phyloP scores from a whole-genome alignment of 2,888 invertebrate species.

The Drosophila hamatofila region DNA sequence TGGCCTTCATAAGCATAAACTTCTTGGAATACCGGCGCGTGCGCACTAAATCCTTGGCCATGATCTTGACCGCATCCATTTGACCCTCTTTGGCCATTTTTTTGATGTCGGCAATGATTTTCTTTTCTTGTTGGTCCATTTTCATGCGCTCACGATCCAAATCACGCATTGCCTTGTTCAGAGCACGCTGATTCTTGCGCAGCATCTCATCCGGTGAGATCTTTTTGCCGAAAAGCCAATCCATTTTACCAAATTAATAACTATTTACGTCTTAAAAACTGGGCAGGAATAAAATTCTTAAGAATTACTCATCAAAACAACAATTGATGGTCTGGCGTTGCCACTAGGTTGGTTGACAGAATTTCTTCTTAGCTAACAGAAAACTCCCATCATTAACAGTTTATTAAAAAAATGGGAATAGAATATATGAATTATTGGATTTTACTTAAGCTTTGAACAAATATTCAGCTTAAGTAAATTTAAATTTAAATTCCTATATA shows the following conservation, averaged over 20 bases:
- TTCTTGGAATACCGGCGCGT: slow-evolving; percentile 98
- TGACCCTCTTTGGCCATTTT: slow-evolving; percentile 99
- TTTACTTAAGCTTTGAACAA: not conserved
- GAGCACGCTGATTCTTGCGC: slow-evolving; percentile 98
- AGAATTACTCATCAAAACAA: slow-evolving; percentile 63
- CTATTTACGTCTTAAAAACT: slow-evolving; percentile 44
- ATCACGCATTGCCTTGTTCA: slow-evolving; percentile 99
- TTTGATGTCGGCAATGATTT: slow-evolving; percentile 98
- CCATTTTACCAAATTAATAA: slow-evolving; percentile 87
- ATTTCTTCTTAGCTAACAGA: slow-evolving; percentile 18
- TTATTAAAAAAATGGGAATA: too few relatives aligned
- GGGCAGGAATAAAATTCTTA: slow-evolving; percentile 34
- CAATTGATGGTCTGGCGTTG: slow-evolving; percentile 34
- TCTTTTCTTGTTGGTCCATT: slow-evolving; percentile 99
- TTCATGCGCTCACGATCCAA: slow-evolving; percentile 96
- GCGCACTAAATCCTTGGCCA: slow-evolving; percentile 99
- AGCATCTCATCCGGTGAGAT: slow-evolving; percentile 99
- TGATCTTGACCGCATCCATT: slow-evolving; percentile 99
- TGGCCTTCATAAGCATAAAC: slow-evolving; percentile 99
- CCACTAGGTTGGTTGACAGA: slow-evolving; percentile 34
- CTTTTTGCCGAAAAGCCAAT: slow-evolving; percentile 98
- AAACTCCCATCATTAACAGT: slow-evolving; percentile 1
- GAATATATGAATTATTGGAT: not conserved
- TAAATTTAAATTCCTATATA: too few relatives aligned
- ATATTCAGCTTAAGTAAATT: too few relatives aligned